Conservation (phyloP, 2,888 invertebrate genomes). For the Aethes cnicana region DNA sequence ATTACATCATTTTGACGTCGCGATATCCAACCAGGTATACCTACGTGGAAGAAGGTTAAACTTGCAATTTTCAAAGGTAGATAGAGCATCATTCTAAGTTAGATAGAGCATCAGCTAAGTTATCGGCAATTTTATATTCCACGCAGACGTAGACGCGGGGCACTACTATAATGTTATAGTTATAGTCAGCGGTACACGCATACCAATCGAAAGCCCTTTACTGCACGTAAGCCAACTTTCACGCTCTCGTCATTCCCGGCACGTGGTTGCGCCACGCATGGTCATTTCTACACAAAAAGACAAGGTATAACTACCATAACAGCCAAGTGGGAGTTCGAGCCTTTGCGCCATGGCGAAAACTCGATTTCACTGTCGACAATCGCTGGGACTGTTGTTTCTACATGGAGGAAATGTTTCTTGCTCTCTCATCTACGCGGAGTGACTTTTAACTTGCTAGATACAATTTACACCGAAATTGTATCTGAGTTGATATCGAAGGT, state of each 20-base stretch:
- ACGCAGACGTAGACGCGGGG: no score
- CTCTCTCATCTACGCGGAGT: not conserved
- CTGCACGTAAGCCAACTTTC: constrained; percentile 63
- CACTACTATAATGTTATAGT: not conserved
- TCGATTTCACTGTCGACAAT: constrained; percentile 14
- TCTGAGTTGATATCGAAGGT: no score
- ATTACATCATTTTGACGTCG: constrained; percentile 22
- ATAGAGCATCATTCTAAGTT: no score
- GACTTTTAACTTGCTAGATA: not conserved
- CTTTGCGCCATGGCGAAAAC: constrained; percentile 16
- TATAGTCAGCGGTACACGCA: constrained; percentile 21
- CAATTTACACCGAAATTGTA: not conserved
- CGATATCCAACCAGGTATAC: not conserved
- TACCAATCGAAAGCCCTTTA: constrained; percentile 54
- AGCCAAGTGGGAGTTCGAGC: constrained; percentile 7
- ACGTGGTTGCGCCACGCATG: constrained; percentile 59
- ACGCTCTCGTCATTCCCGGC: constrained; percentile 59
- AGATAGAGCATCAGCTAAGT: no score
- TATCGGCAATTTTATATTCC: no score
- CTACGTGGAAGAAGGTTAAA: no score
- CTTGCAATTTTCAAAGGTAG: no score
- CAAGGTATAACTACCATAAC: constrained; percentile 20
- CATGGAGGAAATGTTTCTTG: constrained; percentile 7
- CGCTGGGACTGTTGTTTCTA: not conserved
- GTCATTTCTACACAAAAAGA: constrained; percentile 35